Conservation (phyloP, 2,888 invertebrate species). For the Hypsopygia costalis region DNA sequence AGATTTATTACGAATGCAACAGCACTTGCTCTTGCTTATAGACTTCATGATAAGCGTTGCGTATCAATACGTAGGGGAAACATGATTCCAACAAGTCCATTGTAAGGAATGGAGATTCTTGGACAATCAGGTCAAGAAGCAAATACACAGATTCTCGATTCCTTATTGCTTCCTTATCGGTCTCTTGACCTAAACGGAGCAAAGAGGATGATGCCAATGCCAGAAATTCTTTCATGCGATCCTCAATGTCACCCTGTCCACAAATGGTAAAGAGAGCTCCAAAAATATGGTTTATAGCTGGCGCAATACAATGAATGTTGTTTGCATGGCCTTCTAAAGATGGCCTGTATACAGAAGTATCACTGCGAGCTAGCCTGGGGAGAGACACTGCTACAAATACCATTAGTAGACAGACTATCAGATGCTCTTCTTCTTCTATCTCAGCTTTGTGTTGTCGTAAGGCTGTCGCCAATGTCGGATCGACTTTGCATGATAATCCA, state of each 20-base stretch:
- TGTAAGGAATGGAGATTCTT: slow-evolving; percentile 98
- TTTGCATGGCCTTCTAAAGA: slow-evolving; percentile 97
- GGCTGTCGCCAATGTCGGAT: slow-evolving; percentile 95
- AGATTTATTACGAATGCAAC: slow-evolving; percentile 56
- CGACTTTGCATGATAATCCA: slow-evolving; percentile 95
- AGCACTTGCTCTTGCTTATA: slow-evolving; percentile 92
- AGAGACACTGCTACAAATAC: slow-evolving; percentile 99
- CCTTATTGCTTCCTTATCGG: slow-evolving; percentile 95
- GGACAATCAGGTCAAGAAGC: slow-evolving; percentile 97
- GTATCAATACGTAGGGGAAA: slow-evolving; percentile 98
- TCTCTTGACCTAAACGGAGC: slow-evolving; percentile 95
- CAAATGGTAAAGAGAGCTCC: slow-evolving; percentile 98
- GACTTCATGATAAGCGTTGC: slow-evolving; percentile 98
- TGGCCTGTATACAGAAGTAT: slow-evolving; percentile 93
- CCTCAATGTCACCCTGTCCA: slow-evolving; percentile 97
- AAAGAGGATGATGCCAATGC: slow-evolving; percentile 97
- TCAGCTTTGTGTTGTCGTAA: slow-evolving; percentile 94
- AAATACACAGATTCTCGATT: slow-evolving; percentile 98
- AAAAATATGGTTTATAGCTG: slow-evolving; percentile 97
- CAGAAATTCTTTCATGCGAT: slow-evolving; percentile 97
- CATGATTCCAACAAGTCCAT: slow-evolving; percentile 99
- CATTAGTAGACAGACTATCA: slow-evolving; percentile 96
- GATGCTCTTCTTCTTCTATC: slow-evolving; percentile 94
- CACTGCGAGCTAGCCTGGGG: slow-evolving; percentile 95
- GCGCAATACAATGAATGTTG: slow-evolving; percentile 99